phyloP scores from a whole-genome alignment of 2,113 vertebrate species.

The Panthera leo region DNA sequence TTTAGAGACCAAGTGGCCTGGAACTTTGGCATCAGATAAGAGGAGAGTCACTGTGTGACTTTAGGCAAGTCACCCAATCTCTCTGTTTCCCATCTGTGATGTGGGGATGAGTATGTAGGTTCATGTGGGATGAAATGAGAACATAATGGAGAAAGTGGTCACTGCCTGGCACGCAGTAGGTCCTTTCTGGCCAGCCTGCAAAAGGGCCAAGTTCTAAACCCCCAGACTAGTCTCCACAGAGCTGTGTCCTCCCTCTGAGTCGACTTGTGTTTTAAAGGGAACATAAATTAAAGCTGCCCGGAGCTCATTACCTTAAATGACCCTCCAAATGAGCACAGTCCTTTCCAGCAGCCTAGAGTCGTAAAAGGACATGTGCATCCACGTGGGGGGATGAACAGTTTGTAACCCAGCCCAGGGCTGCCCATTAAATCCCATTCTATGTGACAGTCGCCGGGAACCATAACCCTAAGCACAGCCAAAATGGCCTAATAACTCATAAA shows the following conservation, averaged over 20 bases:
- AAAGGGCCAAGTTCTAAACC: neutral
- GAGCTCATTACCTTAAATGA: constrained; percentile 66
- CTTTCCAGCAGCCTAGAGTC: constrained; percentile 62
- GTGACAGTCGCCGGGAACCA: constrained; percentile 64
- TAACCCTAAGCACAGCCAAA: constrained; percentile 48
- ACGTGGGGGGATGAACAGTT: neutral
- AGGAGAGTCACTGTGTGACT: neutral
- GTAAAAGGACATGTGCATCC: constrained; percentile 51
- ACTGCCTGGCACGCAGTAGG: neutral
- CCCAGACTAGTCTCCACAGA: neutral
- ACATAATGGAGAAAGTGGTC: neutral
- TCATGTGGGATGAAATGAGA: neutral
- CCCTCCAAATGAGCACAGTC: constrained; percentile 9
- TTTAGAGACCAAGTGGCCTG: neutral
- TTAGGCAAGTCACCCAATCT: neutral
- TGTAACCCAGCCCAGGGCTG: constrained; percentile 40
- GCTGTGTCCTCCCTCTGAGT: neutral
- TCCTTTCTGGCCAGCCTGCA: neutral
- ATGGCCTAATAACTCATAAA: constrained; percentile 43
- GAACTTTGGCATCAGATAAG: neutral
- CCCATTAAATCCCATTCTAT: constrained; percentile 60
- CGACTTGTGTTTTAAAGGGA: neutral
- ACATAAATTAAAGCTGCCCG: constrained; percentile 17
- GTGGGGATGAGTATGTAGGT: neutral
- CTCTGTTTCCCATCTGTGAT: neutral